Evolutionary conservation across 2,888 invertebrate genomes (phyloP).

Genomic region (Agriopis aurantiaria): DNA sequence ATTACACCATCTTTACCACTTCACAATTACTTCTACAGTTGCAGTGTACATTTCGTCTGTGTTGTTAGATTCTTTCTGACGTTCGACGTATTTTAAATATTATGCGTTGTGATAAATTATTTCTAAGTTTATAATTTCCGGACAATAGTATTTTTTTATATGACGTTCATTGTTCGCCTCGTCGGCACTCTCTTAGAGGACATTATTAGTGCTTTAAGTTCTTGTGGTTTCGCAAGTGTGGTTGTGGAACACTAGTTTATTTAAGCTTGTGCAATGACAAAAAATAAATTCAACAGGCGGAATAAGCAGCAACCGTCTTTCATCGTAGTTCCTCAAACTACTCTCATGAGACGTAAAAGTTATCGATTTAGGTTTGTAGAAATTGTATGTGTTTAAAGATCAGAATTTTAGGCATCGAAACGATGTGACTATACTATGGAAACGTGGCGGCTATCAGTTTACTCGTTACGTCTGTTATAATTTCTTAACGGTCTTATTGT

Average conservation of each 20-base stretch:
- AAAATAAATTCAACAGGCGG: constrained; percentile 45
- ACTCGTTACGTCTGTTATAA: no score
- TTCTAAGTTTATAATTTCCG: constrained; percentile 21
- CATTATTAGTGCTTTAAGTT: constrained; percentile 7
- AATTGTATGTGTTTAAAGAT: background rate
- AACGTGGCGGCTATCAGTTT: no score
- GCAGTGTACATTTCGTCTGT: constrained; percentile 14
- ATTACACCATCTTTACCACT: background rate
- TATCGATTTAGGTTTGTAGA: constrained; percentile 51
- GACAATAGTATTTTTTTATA: constrained; percentile 27
- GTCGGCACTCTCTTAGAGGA: constrained; percentile 4
- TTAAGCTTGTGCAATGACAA: constrained; percentile 45
- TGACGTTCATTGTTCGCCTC: constrained; percentile 29
- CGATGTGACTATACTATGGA: no score
- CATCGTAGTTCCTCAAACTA: constrained; percentile 49
- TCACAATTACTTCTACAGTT: constrained; percentile 1
- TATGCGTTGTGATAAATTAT: constrained; percentile 30
- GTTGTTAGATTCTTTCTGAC: constrained; percentile 23
- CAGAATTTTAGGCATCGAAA: background rate
- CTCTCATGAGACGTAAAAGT: constrained; percentile 53
- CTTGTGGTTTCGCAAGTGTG: constrained; percentile 5
- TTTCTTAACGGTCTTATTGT: no score
- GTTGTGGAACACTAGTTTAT: constrained; percentile 1
- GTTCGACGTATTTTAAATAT: constrained; percentile 41
- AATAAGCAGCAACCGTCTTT: constrained; percentile 43